Evolutionary conservation across 1,140 invertebrate genomes (phyloP), one percentile per base, ranked within the genome.

Genomic region (Drosophila ercepeae): DNA sequence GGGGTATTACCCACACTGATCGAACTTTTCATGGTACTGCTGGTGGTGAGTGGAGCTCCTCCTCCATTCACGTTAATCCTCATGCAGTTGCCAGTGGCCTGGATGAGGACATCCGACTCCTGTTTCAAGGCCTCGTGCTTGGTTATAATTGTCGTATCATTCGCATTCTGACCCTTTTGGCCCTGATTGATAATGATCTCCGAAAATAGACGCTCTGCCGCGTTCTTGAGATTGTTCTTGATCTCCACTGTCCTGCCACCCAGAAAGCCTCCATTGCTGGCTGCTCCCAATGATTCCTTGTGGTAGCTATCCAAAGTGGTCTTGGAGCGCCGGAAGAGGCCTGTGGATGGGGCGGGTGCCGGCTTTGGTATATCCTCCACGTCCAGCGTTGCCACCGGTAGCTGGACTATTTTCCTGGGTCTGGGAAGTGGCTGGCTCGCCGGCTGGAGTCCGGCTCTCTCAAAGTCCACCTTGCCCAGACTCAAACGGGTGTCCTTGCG

Each of bases 171-270:
- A 14, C 36, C 36, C 44, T 89, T 86, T 34, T 91, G 83, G 4
- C 63, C 48, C 57, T 90, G 90, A 52, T 82, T 91, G 4, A 91
- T 78, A 42, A 89, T 90, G 9, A 91, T 91, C 53, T 91, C 90
- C n/a, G 90, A 90, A 49, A 91, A 91, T 8, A 91, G 63, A 39
- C 90, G 89, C 63, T 91, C 90, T 0, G 90, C 90, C 11, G 90
- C 90, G 53, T 91, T 91, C 45, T 90, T 91, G 0, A 91, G 16
- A 59, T 91, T 91, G 50, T 91, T 91, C 65, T 91, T 90, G 8
- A 91, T 68, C 57, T 91, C 90, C 23, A 89, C 76, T 0, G 90
- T 90, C 11, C 88, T 83, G 2, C 79, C 90, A 6, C 78, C 49
- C 3, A 91, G 51, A 34, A 75, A 68, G 5, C 64, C 64, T 1